Conservation (phyloP, 2,113 vertebrate genomes). For the Cephalopholis sonnerati region DNA sequence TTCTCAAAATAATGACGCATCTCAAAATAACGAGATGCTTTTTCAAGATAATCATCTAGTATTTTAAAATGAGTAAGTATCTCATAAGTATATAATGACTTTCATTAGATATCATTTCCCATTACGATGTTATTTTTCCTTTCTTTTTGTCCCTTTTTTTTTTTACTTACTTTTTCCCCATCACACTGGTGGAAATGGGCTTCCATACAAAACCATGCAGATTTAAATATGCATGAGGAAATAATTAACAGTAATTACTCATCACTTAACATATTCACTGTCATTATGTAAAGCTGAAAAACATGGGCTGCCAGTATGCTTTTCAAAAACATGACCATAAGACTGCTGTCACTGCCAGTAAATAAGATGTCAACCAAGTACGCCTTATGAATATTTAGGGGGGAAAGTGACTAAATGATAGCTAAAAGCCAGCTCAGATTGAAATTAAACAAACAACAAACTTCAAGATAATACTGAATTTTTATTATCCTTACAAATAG, state of each 20-base stretch:
- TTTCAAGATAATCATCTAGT: too few species aligned
- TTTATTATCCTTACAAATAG: neutral
- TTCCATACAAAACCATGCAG: neutral
- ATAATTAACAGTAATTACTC: slow-evolving; percentile 25
- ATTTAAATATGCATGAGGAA: slow-evolving; percentile 30
- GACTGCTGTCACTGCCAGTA: neutral
- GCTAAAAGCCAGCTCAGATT: neutral
- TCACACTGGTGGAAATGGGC: too few species aligned
- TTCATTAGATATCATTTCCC: too few species aligned
- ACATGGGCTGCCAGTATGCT: neutral
- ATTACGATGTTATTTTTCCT: too few species aligned
- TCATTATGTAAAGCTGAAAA: neutral
- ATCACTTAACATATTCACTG: neutral
- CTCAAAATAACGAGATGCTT: too few species aligned
- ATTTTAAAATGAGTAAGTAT: too few species aligned
- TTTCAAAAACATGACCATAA: neutral
- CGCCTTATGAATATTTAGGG: slow-evolving; percentile 15
- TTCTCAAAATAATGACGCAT: too few species aligned
- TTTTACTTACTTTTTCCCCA: too few species aligned
- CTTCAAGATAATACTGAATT: slow-evolving; percentile 3
- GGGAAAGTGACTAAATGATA: neutral
- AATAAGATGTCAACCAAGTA: slow-evolving; percentile 7
- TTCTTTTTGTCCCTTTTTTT: too few species aligned
- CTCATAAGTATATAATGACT: too few species aligned
- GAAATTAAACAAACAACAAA: neutral